A percentile compares a stretch with the other conserved stretches of the same genome.
phyloP scores from a whole-genome alignment of 2,113 vertebrate species.

The Acanthisitta chloris region DNA sequence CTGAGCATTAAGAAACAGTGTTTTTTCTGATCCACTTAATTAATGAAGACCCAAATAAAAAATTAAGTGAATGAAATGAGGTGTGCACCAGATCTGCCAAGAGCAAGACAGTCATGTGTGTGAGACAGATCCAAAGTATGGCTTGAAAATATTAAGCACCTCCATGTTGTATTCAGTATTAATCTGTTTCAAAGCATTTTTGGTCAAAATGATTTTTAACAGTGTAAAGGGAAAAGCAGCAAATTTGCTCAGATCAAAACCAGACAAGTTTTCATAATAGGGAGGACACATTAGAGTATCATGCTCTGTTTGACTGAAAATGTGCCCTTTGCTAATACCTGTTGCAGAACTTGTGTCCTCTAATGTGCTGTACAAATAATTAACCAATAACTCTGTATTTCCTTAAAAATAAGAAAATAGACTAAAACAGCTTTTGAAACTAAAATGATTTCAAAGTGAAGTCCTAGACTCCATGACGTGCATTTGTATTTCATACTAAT shows the following conservation, averaged over 20 bases:
- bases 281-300: background rate
- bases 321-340: background rate
- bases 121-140: background rate
- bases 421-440: background rate
- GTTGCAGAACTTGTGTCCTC: background rate
- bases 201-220: background rate
- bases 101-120: background rate
- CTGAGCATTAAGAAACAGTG: background rate
- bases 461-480: background rate
- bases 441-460: background rate
- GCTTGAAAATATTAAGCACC: background rate
- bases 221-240: background rate
- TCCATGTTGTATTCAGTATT: background rate
- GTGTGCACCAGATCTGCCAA: background rate
- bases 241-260: background rate
- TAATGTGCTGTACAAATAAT: background rate
- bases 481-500: background rate
- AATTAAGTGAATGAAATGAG: background rate
- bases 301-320: background rate
- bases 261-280: background rate
- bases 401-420: background rate
- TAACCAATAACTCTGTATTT: background rate
- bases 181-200: background rate
- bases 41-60: background rate
- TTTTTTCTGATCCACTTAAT: background rate